Conservation (phyloP, 2,113 vertebrate genomes). For the Astatoreochromis straeleni region DNA sequence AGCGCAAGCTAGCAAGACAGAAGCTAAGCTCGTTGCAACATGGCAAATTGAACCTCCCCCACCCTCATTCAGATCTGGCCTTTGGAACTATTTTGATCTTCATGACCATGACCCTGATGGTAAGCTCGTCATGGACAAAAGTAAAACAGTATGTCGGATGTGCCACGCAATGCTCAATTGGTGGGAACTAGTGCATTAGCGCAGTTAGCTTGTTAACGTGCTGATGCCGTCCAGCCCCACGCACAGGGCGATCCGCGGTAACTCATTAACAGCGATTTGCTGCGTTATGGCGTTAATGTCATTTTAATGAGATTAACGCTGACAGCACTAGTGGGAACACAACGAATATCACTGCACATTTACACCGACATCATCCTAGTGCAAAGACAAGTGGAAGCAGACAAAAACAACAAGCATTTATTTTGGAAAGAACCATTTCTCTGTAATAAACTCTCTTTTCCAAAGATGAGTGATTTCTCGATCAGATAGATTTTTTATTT, state of each 20-base stretch:
- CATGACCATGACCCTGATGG: rapidly evolving
- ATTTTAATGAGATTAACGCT: rapidly evolving
- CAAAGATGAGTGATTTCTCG: not conserved
- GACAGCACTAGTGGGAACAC: rapidly evolving
- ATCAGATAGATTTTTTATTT: not conserved
- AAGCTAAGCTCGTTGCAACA: too few species aligned
- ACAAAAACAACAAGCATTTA: not conserved
- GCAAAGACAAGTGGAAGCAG: too few species aligned
- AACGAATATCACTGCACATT: too few species aligned
- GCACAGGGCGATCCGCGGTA: too few species aligned
- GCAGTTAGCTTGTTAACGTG: rapidly evolving
- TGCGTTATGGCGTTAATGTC: too few species aligned
- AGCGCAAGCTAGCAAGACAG: too few species aligned
- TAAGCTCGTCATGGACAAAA: too few species aligned
- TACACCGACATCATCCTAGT: too few species aligned
- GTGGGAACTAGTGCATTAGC: not conserved
- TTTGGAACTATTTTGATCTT: too few species aligned
- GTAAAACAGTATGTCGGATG: too few species aligned
- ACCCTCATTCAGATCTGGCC: too few species aligned
- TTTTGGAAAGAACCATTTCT: not conserved
- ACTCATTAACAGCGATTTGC: rapidly evolving
- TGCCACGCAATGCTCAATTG: not conserved
- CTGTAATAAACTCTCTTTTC: not conserved
- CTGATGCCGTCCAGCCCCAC: rapidly evolving
- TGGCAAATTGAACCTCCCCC: too few species aligned